Evolutionary conservation across 1,140 invertebrate species (phyloP).

Genomic region (Zophobas morio): DNA sequence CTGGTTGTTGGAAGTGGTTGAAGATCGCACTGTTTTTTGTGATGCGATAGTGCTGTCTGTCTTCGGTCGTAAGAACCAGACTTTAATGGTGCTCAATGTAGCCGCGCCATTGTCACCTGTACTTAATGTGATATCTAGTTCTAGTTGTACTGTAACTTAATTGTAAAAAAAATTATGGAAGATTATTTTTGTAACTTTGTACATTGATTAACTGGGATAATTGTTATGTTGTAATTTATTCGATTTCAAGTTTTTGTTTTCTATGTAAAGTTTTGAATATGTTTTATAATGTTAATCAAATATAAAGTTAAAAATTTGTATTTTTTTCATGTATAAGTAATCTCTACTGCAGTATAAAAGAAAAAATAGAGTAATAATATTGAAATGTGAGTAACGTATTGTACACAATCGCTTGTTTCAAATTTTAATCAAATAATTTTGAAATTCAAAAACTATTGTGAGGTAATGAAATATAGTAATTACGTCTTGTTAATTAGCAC

Average conservation of each 20-base stretch:
- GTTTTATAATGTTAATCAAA: constrained; percentile 38
- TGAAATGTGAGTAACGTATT: too few species aligned
- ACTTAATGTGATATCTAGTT: constrained; percentile 46
- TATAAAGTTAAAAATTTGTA: constrained; percentile 11
- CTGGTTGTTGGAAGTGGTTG: background rate
- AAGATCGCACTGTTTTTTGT: background rate
- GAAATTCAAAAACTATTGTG: too few species aligned
- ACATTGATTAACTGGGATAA: constrained; percentile 30
- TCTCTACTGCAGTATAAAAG: background rate
- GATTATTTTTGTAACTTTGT: constrained; percentile 47
- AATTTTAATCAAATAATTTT: too few species aligned
- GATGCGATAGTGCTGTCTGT: constrained; percentile 6
- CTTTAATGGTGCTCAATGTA: constrained; percentile 19
- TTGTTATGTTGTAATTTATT: constrained; percentile 26
- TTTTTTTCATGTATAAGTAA: background rate
- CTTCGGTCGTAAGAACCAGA: background rate
- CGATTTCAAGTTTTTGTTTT: constrained; percentile 1
- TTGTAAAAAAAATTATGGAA: constrained; percentile 24
- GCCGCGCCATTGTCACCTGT: constrained; percentile 26
- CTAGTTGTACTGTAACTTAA: constrained; percentile 34
- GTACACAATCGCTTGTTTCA: too few species aligned
- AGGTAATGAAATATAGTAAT: too few species aligned
- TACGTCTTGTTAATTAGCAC: too few species aligned
- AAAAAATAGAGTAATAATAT: too few species aligned
- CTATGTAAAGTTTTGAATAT: constrained; percentile 22